A percentile compares a stretch with the other conserved stretches of the same genome.
phyloP scores from a whole-genome alignment of 2,888 invertebrate genomes.

The Drosophila lutescens region DNA sequence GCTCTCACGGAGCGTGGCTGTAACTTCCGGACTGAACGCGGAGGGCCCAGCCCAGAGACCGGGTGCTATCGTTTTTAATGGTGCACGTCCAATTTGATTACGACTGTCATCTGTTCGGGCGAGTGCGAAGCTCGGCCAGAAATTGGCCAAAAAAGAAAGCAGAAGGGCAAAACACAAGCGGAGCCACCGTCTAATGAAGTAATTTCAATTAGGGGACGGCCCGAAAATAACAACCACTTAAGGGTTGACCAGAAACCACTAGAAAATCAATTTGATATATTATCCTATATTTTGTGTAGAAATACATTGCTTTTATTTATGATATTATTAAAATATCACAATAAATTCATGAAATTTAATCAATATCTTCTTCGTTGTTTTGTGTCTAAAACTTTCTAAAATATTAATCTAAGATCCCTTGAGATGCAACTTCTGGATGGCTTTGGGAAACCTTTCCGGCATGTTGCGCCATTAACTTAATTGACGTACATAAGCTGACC shows the following conservation, averaged over 20 bases:
- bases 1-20: constrained; percentile 59
- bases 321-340: no score
- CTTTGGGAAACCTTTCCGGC: constrained; percentile 29
- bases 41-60: constrained; percentile 10
- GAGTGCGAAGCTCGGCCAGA: constrained; percentile 21
- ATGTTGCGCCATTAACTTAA: constrained; percentile 46
- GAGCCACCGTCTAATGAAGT: constrained; percentile 71
- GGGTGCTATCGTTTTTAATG: constrained; percentile 65
- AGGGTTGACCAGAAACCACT: constrained; percentile 5
- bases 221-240: constrained; percentile 6
- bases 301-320: no score
- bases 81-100: constrained; percentile 78
- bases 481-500: constrained; percentile 54
- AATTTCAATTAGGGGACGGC: constrained; percentile 68
- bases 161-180: constrained; percentile 40
- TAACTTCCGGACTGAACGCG: constrained; percentile 57
- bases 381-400: no score
- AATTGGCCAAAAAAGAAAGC: constrained; percentile 40
- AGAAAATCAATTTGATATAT: constrained; percentile 6
- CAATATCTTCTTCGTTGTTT: no score
- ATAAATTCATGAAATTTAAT: no score
- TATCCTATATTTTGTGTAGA: neutral
- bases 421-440: neutral
- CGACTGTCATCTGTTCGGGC: constrained; percentile 73
- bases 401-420: no score